Conservation (phyloP, 2,113 vertebrate species). For the Salminus brasiliensis region DNA sequence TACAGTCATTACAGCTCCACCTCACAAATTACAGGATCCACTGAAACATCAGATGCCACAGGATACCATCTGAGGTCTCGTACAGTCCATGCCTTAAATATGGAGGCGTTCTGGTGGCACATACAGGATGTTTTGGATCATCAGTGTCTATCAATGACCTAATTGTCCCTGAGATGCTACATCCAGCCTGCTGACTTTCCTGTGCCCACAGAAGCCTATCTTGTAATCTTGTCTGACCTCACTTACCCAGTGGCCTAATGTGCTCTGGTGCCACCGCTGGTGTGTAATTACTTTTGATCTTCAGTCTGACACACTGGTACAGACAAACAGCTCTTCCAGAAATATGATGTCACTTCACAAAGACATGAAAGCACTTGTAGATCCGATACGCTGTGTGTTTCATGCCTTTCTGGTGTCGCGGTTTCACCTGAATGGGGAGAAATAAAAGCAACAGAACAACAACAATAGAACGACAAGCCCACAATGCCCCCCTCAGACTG, state of each 20-base stretch:
- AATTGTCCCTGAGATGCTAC: background rate
- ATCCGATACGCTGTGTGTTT: background rate
- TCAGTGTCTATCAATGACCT: background rate
- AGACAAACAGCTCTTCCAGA: constrained; percentile 36
- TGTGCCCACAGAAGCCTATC: background rate
- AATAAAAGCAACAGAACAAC: background rate
- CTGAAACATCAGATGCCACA: too few species aligned
- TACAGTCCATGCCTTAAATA: too few species aligned
- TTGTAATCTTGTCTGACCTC: background rate
- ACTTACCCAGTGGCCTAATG: background rate
- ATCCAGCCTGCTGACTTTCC: background rate
- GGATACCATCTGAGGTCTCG: too few species aligned
- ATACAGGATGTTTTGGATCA: too few species aligned
- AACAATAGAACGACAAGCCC: background rate
- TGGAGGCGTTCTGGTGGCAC: too few species aligned
- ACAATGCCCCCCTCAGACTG: background rate
- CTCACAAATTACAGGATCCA: too few species aligned
- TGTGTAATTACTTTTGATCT: constrained; percentile 11
- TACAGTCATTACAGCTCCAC: too few species aligned
- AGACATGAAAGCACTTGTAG: background rate
- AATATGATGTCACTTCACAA: constrained; percentile 38
- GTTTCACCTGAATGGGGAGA: background rate
- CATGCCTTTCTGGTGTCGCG: too few species aligned
- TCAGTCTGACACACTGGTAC: constrained; percentile 59
- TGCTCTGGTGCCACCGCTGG: background rate